Evolutionary conservation across 64 coral and sea anemone genomes (phyloP), one percentile per base, ranked within the genome.

Genomic region (Catalaphyllia jardinei): DNA sequence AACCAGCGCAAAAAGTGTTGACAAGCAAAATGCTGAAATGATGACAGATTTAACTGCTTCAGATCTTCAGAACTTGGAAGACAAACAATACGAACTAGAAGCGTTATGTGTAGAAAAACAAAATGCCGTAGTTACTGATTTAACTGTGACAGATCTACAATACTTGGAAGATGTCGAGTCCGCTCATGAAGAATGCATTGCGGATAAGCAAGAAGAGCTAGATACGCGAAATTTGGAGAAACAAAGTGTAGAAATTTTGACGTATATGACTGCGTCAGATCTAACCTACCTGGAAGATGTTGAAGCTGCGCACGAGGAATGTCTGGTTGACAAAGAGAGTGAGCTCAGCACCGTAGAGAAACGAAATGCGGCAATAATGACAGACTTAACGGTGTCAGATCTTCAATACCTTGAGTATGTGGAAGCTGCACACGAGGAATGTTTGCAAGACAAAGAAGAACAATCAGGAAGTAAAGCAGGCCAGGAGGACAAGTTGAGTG

Each of bases 381-480:
- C 63, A 67, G 63, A 67, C 0, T 67, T 67, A 25, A 67, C 63
- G 25, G 18, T 25, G 24, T 67, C 63, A 20, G 75, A 77, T 76
- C 24, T 91, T 15, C 49, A 91, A 52, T 92, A 87, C 38, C 52
- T 92, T 27, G 90, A 92, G 11, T 46, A 92, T 24, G 74, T 92
- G 14, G 90, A 92, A 35, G 31, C 73, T 69, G 22, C 65, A 69
- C 65, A 69, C 24, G 25, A 27, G 24, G 22, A 69, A 69, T 69
- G 65, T 11, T 25, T 69, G 65, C 25, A n/a, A 2, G 22, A 69
- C 65, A 69, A 8, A 25, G 65, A 69, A 24, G 11, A 27, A 29
- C 24, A 59, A 52, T 38, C 20, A 80, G 18, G 62, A 19, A 14
- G 2, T 31, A 60, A 61, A 28, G 16, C 5, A 10, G 29, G 17